Conservation (phyloP, 2,113 vertebrate species). For the Gopherus evgoodei region DNA sequence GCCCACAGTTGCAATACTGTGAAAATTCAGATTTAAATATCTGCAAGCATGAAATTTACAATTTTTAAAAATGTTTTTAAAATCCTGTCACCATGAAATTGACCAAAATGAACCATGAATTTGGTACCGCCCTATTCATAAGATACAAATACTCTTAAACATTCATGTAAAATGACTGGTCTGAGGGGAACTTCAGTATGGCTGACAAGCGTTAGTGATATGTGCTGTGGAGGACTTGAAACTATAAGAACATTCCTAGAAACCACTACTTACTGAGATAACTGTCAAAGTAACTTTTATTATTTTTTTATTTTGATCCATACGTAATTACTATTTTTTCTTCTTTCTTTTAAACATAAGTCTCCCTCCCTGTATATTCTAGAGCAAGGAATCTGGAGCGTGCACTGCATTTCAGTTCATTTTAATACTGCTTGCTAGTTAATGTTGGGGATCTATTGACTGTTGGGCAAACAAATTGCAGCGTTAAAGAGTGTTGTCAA, state of each 20-base stretch:
- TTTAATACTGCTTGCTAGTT: not conserved
- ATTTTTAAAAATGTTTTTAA: too few relatives aligned
- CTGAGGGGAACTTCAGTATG: conserved; percentile 5
- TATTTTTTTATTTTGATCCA: too few relatives aligned
- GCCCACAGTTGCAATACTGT: too few relatives aligned
- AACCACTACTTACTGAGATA: too few relatives aligned
- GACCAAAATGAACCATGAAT: not conserved
- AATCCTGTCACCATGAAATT: too few relatives aligned
- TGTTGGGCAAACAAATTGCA: not conserved
- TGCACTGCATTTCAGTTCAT: not conserved
- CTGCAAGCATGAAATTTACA: too few relatives aligned
- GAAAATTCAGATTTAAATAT: too few relatives aligned
- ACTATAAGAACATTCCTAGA: too few relatives aligned
- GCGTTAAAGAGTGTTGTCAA: not conserved
- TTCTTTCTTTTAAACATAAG: too few relatives aligned
- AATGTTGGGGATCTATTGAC: not conserved
- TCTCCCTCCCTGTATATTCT: not conserved
- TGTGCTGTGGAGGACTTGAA: not conserved
- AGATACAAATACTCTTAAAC: conserved; percentile 9
- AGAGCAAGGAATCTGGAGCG: not conserved
- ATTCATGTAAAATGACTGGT: not conserved
- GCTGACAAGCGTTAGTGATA: conserved; percentile 27
- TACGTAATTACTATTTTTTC: too few relatives aligned
- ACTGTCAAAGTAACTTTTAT: too few relatives aligned
- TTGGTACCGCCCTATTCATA: not conserved